Evolutionary conservation across 1,140 invertebrate species (phyloP), one percentile per base, ranked within the genome.

Genomic region (Drosophila kikkawai): DNA sequence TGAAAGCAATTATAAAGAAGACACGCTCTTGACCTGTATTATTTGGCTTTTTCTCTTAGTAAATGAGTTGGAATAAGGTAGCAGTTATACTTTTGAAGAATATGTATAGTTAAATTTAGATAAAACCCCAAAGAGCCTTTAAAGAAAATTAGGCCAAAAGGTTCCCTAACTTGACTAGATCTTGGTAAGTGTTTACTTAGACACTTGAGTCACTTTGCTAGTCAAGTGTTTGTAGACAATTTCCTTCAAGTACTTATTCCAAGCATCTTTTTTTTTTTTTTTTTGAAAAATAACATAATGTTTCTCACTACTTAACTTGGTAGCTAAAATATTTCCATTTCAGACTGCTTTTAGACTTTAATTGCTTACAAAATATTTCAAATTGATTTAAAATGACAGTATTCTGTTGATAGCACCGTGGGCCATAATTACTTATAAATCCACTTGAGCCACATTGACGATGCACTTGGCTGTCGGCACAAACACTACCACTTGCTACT

Each of bases 391-490:
- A 50, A 50, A 11, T 17, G 15, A n/a, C n/a, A 1, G 1, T 6
- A 3, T 17, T 15, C 17, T 22, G 3, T 17, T 17, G 6, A 32
- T 63, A n/a, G 17, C 7, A 7, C 12, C 34, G n/a, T 34, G 32
- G 39, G 32, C 5, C 48, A 26, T 70, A 68, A 68, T 70, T 68
- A 70, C 63, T 44, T 48, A 70, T 45, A 70, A 71, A 69, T 71
- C 36, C 65, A 69, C 65, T 71, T 37, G 48, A 53, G 64, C 39
- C 51, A 71, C 67, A 71, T 71, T 59, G 69, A 73, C 58, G 67
- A 60, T 73, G 69, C 67, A 60, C 69, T 73, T 73, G 42, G 55
- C 34, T 71, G 69, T 36, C 69, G 50, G 69, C 44, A 71, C 45
- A 69, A 26, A 53, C 50, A 53, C 55, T 36, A 15, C 7, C 37